phyloP scores from a whole-genome alignment of 2,113 vertebrate species.

The Corythoichthys intestinalis region DNA sequence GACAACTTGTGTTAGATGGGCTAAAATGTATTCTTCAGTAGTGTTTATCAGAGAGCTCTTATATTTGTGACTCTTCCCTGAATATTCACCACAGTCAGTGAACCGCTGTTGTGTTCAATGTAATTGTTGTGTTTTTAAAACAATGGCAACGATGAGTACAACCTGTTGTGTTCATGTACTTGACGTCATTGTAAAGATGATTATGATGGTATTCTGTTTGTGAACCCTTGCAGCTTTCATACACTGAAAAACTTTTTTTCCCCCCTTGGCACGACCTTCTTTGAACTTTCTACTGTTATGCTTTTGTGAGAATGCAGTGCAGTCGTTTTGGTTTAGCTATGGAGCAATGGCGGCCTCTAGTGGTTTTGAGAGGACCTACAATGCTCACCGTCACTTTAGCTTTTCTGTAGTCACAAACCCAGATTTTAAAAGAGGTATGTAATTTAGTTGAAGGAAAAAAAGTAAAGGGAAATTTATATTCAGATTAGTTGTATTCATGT shows the following conservation, averaged over 20 bases:
- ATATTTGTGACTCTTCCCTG: constrained; percentile 65
- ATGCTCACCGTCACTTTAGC: background rate
- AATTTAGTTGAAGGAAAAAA: background rate
- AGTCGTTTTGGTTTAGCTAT: constrained; percentile 12
- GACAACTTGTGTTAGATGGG: constrained; percentile 51
- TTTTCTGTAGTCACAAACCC: background rate
- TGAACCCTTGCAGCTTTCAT: constrained; percentile 74
- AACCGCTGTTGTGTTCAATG: constrained; percentile 86
- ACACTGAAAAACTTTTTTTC: constrained; percentile 44
- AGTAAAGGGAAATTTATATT: background rate
- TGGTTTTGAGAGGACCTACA: constrained; percentile 25
- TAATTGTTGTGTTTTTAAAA: constrained; percentile 86
- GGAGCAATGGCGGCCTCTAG: constrained; percentile 51
- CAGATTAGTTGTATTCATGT: background rate
- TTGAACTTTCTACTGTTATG: background rate
- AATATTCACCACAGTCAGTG: constrained; percentile 65
- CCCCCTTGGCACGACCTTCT: constrained; percentile 18
- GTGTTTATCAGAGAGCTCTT: constrained; percentile 47
- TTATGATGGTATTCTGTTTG: constrained; percentile 54
- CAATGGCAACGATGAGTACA: constrained; percentile 79
- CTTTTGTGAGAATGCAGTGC: background rate
- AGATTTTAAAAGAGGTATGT: background rate
- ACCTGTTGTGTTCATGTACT: constrained; percentile 79
- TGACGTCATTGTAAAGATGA: constrained; percentile 78
- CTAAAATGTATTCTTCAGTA: constrained; percentile 38